Base-by-base conservation (phyloP, 2,797 vertebrate genomes). In the Helicolenus hilgendorfi region DNA sequence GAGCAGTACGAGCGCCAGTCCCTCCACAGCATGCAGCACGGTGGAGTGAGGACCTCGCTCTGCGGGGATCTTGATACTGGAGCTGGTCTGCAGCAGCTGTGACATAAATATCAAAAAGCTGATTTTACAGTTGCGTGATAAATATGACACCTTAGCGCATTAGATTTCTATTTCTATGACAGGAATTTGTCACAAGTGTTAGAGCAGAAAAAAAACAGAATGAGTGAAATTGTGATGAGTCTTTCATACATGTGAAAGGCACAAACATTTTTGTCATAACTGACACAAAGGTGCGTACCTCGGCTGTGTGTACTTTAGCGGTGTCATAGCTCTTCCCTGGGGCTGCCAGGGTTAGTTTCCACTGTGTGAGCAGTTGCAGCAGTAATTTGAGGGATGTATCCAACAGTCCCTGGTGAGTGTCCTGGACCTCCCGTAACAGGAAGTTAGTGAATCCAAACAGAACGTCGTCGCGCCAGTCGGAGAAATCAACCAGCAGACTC, bases 381-480 rank as follows among this genome's bases (percentile, higher is more conserved):
- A 99, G 97, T 78, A 99, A 92, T 95, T 98, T 99, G n/a, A 99
- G 96, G 69, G 99, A 99, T 0, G 98, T 98, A 69, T 99, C 99
- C 24, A 99, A 97, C 88, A 99, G 97, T 1, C 97, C 97, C 89
- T 98, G 98, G 88, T 99, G 99, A 77, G 97, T 98, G 93, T 99
- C 99, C 41, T 98, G 98, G 67, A 99, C 98, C 92, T 99, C 99
- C 14, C 98, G 98, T 29, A 99, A 93, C 86, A 99, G 94, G 94
- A 99, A 99, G 96, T 98, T 99, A 11, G 98, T 98, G 79, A 99
- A 99, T 87, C 99, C 99, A 73, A 99, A 99, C 14, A 99, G 96
- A 5, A 99, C 98, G 2, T 99, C 99, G 77, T 99, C 99, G 29
- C 99, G 97, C 99, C 99, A 99, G 89, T 99, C 98, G 0, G 98